phyloP scores from a whole-genome alignment of 2,113 vertebrate genomes.

The Gallinago undulata region DNA sequence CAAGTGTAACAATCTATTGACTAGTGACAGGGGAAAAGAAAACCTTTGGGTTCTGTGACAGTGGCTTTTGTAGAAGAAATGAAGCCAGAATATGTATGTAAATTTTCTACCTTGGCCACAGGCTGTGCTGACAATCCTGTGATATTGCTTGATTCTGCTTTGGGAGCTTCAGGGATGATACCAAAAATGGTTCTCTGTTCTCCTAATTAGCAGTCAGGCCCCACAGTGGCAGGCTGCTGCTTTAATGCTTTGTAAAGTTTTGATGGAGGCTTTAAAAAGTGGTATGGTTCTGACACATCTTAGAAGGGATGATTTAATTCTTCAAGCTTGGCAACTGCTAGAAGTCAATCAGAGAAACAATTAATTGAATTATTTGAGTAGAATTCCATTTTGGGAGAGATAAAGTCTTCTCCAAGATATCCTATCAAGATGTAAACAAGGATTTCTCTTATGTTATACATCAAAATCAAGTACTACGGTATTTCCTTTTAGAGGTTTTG shows the following conservation, averaged over 20 bases:
- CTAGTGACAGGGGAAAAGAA: background rate
- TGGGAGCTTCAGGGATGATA: background rate
- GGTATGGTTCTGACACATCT: background rate
- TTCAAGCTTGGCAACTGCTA: background rate
- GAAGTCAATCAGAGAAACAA: background rate
- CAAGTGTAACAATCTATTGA: background rate
- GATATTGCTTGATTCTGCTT: background rate
- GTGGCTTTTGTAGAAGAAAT: background rate
- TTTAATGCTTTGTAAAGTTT: background rate
- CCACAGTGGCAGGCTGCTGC: background rate
- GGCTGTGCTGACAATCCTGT: background rate
- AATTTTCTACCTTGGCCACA: background rate
- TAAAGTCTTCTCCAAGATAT: background rate
- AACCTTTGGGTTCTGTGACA: background rate
- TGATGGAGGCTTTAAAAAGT: background rate
- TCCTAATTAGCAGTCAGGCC: background rate
- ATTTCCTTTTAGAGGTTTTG: background rate
- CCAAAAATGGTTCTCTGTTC: background rate
- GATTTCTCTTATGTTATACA: background rate
- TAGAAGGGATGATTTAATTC: background rate
- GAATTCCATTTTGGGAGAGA: background rate
- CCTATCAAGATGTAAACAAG: background rate
- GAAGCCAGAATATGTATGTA: background rate
- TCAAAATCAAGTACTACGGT: background rate
- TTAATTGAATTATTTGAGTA: background rate